These are phyloP conservation scores for Tupaia tana DNA, from an alignment of 2,113 vertebrate genomes.

Conservation along the genomic window DNA sequence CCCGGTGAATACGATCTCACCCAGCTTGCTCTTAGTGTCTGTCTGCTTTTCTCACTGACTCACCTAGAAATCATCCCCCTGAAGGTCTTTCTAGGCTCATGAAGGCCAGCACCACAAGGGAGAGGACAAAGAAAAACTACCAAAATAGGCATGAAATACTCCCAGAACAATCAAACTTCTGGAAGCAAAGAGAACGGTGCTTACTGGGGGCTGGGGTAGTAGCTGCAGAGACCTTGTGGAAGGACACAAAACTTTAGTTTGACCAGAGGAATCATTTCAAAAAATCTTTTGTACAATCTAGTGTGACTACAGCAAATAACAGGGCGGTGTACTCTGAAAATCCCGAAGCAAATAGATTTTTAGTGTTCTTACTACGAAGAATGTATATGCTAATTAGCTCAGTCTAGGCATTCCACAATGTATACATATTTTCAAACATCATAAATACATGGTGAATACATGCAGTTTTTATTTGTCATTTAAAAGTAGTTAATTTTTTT, in stretches of 20 bases:
- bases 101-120: neutral
- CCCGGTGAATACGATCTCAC: neutral
- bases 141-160: neutral
- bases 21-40: neutral
- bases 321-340: neutral
- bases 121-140: neutral
- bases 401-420: neutral
- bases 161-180: neutral
- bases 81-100: neutral
- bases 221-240: too few species aligned
- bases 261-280: accelerated
- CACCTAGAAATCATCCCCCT: neutral
- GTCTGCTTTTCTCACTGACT: neutral
- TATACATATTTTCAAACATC: neutral
- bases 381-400: neutral
- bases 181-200: neutral
- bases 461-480: neutral
- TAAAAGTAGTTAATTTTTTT: neutral
- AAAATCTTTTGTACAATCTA: neutral
- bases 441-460: too few species aligned
- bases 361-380: neutral
- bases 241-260: too few species aligned
- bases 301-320: neutral
- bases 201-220: too few species aligned
- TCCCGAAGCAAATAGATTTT: neutral